These are phyloP conservation scores for Pseudochirops cupreus DNA, from an alignment of 2,797 vertebrate genomes.

Conservation along the genomic window DNA sequence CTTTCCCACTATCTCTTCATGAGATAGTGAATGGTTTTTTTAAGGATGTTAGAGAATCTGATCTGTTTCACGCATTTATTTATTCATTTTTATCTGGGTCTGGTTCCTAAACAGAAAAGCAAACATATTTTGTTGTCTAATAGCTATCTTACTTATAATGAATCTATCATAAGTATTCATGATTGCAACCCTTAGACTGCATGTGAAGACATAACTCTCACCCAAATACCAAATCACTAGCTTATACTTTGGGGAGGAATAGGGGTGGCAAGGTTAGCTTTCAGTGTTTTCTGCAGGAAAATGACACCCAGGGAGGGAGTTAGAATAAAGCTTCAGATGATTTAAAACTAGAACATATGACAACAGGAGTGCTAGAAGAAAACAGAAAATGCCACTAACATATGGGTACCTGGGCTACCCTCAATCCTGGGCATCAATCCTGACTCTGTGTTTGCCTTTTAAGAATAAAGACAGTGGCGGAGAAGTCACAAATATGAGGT, in stretches of 20 bases:
- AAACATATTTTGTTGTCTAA: background rate
- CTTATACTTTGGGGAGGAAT: background rate
- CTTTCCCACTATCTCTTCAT: no score
- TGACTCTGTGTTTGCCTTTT: background rate
- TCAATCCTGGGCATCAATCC: background rate
- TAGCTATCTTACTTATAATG: background rate
- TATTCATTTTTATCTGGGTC: background rate
- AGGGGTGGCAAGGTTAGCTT: background rate
- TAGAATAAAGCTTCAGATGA: background rate
- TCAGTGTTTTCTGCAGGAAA: background rate
- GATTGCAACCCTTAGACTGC: background rate
- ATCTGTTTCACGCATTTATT: background rate
- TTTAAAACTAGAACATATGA: background rate
- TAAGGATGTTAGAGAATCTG: background rate
- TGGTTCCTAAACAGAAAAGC: background rate
- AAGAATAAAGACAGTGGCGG: background rate
- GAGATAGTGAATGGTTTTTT: background rate
- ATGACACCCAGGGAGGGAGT: background rate
- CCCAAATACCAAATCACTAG: background rate
- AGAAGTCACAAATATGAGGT: background rate
- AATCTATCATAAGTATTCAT: background rate
- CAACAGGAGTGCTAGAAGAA: background rate
- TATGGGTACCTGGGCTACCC: background rate
- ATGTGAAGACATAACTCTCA: background rate
- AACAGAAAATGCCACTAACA: background rate